These are phyloP conservation scores for Microchirus variegatus DNA, from an alignment of 2,797 vertebrate species.

Conservation along the genomic window DNA sequence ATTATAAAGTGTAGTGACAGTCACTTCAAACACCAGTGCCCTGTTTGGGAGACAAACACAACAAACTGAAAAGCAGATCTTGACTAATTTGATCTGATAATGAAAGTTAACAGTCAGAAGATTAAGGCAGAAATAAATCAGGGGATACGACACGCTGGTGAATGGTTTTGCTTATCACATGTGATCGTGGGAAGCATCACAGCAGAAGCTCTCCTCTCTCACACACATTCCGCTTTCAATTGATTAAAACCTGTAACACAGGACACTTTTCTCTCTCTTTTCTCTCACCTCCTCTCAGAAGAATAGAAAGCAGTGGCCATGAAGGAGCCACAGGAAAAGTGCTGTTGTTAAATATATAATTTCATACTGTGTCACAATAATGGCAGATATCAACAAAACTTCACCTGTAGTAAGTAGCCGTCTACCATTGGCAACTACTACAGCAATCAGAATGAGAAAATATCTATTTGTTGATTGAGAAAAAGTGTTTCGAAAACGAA, in stretches of 20 bases:
- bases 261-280: not conserved
- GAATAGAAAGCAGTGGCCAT: conserved; percentile 1
- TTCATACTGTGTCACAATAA: too few relatives aligned
- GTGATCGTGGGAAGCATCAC: conserved; percentile 1
- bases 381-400: too few relatives aligned
- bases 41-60: not conserved
- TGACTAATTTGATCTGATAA: not conserved
- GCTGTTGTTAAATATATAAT: too few relatives aligned
- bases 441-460: too few relatives aligned
- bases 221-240: too few relatives aligned
- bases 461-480: too few relatives aligned
- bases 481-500: too few relatives aligned
- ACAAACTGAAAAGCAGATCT: not conserved
- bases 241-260: not conserved
- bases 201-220: not conserved
- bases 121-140: too few relatives aligned
- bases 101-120: not conserved
- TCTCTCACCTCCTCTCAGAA: conserved; percentile 6
- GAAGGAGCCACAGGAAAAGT: too few relatives aligned
- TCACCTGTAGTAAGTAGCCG: too few relatives aligned
- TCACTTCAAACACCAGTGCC: conserved; percentile 1
- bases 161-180: not conserved
- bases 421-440: too few relatives aligned
- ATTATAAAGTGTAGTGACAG: not conserved
- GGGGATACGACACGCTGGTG: not conserved